Conservation (phyloP, 2,797 vertebrate species). For the Coilia nasus region DNA sequence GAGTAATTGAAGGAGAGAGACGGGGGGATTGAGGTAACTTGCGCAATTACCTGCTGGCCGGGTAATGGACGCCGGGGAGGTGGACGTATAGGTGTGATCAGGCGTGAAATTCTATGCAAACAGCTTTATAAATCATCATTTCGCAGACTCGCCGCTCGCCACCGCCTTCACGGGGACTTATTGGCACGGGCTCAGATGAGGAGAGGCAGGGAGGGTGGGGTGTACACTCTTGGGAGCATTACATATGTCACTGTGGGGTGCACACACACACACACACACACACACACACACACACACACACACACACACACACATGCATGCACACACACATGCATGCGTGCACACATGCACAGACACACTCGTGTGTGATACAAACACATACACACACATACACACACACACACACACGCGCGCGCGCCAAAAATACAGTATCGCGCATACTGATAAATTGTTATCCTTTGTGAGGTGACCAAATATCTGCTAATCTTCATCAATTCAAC, state of each 20-base stretch:
- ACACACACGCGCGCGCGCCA: no score
- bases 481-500: neutral
- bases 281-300: no score
- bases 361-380: no score
- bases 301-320: no score
- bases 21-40: slow-evolving; percentile 49
- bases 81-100: slow-evolving; percentile 48
- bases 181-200: slow-evolving; percentile 21
- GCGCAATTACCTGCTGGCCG: slow-evolving; percentile 50
- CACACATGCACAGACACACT: no score
- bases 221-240: neutral
- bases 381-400: no score
- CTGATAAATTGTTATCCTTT: neutral
- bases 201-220: slow-evolving; percentile 35
- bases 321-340: no score
- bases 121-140: slow-evolving; percentile 58
- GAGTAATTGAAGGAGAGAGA: slow-evolving; percentile 48
- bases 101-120: slow-evolving; percentile 53
- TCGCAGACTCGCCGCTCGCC: slow-evolving; percentile 19
- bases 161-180: neutral
- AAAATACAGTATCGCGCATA: no score
- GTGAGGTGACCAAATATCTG: neutral
- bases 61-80: slow-evolving; percentile 43
- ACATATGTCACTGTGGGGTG: neutral
- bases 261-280: no score